Evolutionary conservation across 2,113 vertebrate genomes (phyloP).

Genomic region (Elephantulus edwardii): DNA sequence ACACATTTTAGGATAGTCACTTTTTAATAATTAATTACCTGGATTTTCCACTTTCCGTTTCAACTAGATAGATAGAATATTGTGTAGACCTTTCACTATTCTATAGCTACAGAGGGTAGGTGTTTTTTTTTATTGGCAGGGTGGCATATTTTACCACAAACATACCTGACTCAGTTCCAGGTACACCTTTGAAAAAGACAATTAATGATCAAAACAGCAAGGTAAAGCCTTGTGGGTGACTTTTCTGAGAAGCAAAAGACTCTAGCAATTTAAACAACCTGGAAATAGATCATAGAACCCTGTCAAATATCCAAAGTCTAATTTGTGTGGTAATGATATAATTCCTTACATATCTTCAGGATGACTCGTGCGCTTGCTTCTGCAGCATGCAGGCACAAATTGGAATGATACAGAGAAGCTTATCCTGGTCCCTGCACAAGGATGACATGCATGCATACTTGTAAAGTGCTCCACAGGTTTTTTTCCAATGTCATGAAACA

Average conservation of each 20-base stretch:
- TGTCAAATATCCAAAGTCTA: slow-evolving; percentile 63
- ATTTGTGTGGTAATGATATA: slow-evolving; percentile 69
- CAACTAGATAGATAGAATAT: slow-evolving; percentile 66
- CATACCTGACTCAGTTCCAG: slow-evolving; percentile 44
- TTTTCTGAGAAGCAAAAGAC: slow-evolving; percentile 1
- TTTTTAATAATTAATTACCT: slow-evolving; percentile 66
- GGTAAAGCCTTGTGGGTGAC: slow-evolving; percentile 35
- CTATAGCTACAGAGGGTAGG: slow-evolving; percentile 62
- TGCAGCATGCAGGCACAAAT: no score
- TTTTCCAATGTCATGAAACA: no score
- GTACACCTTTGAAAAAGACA: slow-evolving; percentile 65
- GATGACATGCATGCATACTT: no score
- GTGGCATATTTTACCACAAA: slow-evolving; percentile 59
- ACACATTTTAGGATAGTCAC: not conserved
- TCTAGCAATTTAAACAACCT: slow-evolving; percentile 58
- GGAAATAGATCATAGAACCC: slow-evolving; percentile 56
- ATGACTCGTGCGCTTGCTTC: no score
- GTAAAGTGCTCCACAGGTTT: no score
- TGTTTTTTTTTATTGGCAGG: slow-evolving; percentile 3
- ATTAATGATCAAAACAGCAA: slow-evolving; percentile 68
- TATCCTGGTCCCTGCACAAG: no score
- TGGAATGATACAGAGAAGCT: no score
- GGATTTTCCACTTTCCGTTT: slow-evolving; percentile 63
- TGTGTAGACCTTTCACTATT: slow-evolving; percentile 57
- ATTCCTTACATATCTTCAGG: slow-evolving; percentile 66